Percentiles rank a stretch among this genome's conserved stretches.
Conservation (phyloP, 2,797 vertebrate species). For the Erpetoichthys calabaricus region DNA sequence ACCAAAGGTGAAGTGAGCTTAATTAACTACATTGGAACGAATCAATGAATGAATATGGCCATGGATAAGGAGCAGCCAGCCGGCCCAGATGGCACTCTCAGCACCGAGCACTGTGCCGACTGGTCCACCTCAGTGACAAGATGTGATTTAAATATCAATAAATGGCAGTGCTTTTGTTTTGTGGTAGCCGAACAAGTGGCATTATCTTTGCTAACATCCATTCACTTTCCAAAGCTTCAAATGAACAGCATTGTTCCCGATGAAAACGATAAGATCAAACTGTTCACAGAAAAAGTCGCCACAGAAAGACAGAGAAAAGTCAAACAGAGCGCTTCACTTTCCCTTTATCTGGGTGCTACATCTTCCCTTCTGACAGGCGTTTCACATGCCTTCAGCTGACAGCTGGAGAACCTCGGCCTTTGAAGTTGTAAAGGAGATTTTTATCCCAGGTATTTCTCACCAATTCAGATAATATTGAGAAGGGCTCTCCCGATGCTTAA, state of each 20-base stretch:
- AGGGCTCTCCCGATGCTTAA: constrained; percentile 45
- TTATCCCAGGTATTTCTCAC: constrained; percentile 62
- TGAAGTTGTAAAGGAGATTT: constrained; percentile 71
- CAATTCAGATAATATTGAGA: constrained; percentile 55
- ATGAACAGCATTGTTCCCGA: not conserved
- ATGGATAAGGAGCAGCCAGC: no score
- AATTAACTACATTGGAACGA: no score
- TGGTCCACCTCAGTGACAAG: no score
- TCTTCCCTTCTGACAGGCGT: constrained; percentile 37
- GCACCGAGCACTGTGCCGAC: no score
- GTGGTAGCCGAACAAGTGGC: not conserved
- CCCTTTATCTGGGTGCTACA: constrained; percentile 11
- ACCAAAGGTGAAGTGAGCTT: no score
- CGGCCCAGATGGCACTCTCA: no score
- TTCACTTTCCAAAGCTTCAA: not conserved
- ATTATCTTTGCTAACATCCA: not conserved
- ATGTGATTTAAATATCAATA: no score
- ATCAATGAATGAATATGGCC: no score
- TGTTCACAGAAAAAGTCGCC: not conserved
- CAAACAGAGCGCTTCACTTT: constrained; percentile 6
- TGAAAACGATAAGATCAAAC: constrained; percentile 1
- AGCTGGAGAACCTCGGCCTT: constrained; percentile 51
- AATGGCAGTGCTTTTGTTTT: no score
- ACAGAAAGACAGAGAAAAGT: constrained; percentile 8
- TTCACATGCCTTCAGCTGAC: constrained; percentile 52